Conservation (phyloP, 2,888 invertebrate species). For the Melanchra persicariae region DNA sequence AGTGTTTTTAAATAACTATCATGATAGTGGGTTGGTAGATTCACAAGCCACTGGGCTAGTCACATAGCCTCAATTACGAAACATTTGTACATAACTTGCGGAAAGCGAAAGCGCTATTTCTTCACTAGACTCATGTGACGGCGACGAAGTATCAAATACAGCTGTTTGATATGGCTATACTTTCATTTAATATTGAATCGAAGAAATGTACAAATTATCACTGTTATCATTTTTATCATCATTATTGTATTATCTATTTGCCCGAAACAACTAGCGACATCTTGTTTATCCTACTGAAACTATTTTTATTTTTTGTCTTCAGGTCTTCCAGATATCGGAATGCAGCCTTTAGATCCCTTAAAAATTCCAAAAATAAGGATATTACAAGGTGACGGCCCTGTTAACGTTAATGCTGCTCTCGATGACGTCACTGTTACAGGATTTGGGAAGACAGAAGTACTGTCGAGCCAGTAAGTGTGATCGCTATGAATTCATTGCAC, state of each 20-base stretch:
- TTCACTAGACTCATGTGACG: conserved; percentile 83
- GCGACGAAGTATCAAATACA: conserved; percentile 68
- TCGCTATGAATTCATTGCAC: conserved; percentile 66
- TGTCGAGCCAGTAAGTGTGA: conserved; percentile 91
- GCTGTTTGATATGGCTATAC: conserved; percentile 47
- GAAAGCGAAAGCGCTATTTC: conserved; percentile 90
- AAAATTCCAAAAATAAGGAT: conserved; percentile 92
- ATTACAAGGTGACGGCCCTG: conserved; percentile 93
- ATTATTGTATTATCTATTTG: background rate
- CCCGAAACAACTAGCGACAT: conserved; percentile 35
- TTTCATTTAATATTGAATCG: conserved; percentile 24
- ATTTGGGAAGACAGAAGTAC: conserved; percentile 91
- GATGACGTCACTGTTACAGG: conserved; percentile 92
- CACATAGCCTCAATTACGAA: conserved; percentile 89
- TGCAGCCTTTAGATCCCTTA: conserved; percentile 92
- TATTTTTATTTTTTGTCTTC: conserved; percentile 52
- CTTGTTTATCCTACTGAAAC: conserved; percentile 16
- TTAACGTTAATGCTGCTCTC: conserved; percentile 93
- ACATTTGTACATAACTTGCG: conserved; percentile 87
- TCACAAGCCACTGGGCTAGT: conserved; percentile 80
- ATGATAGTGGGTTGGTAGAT: conserved; percentile 72
- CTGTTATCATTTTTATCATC: background rate
- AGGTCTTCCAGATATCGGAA: conserved; percentile 91
- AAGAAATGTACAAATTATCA: conserved; percentile 3
- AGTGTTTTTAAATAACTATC: conserved; percentile 49